These are phyloP conservation scores for Osedax fenrisi DNA, from an alignment of 2,888 invertebrate genomes.

Conservation along the genomic window DNA sequence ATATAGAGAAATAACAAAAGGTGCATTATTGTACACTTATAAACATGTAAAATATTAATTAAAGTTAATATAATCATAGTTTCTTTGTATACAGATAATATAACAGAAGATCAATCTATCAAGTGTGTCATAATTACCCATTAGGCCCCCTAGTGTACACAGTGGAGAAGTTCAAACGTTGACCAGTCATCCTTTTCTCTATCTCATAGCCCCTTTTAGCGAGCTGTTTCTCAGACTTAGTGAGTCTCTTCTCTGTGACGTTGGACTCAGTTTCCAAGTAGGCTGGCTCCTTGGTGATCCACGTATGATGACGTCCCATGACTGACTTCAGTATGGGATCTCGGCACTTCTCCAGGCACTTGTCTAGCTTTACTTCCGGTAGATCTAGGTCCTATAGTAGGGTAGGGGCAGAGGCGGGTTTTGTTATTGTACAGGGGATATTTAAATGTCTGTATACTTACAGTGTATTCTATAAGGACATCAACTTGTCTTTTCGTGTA, in stretches of 20 bases:
- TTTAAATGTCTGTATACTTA: slow-evolving; percentile 27
- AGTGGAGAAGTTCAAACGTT: slow-evolving; percentile 44
- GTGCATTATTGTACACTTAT: too few species aligned
- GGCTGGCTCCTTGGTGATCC: slow-evolving; percentile 47
- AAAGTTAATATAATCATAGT: too few species aligned
- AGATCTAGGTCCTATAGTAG: slow-evolving; percentile 57
- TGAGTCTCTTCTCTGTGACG: slow-evolving; percentile 75
- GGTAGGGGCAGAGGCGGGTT: not conserved
- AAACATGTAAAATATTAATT: too few species aligned
- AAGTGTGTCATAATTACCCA: too few species aligned
- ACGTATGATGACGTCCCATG: slow-evolving; percentile 51
- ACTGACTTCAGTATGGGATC: slow-evolving; percentile 71
- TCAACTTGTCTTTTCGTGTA: slow-evolving; percentile 52
- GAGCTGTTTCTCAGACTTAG: slow-evolving; percentile 78
- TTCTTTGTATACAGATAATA: too few species aligned
- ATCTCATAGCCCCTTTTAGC: slow-evolving; percentile 84
- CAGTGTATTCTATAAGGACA: slow-evolving; percentile 69
- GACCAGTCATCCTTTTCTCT: slow-evolving; percentile 64
- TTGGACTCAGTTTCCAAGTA: not conserved
- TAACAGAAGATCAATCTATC: too few species aligned
- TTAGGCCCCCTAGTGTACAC: slow-evolving; percentile 40
- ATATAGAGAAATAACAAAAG: too few species aligned
- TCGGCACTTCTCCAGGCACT: slow-evolving; percentile 62
- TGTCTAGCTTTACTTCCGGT: slow-evolving; percentile 61
- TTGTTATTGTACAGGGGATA: not conserved